phyloP scores from a whole-genome alignment of 2,797 vertebrate genomes.

The Manis pentadactyla region DNA sequence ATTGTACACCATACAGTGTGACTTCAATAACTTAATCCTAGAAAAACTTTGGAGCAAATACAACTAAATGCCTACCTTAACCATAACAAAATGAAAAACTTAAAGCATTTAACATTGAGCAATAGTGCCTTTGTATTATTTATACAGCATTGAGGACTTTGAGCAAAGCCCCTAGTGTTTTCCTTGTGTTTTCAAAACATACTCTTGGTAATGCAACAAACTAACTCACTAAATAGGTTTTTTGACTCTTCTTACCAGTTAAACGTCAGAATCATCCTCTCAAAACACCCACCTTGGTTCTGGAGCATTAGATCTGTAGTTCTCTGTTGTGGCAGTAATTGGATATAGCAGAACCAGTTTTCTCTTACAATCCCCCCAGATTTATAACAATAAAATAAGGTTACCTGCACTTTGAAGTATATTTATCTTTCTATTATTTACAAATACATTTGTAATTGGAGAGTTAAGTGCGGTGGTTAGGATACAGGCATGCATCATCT shows the following conservation, averaged over 20 bases:
- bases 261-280: not conserved
- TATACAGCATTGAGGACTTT: not conserved
- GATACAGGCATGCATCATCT: not conserved
- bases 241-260: not conserved
- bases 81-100: not conserved
- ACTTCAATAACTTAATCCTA: not conserved
- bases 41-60: not conserved
- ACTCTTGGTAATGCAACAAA: slow-evolving; percentile 7
- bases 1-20: not conserved
- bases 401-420: not conserved
- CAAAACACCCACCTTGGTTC: not conserved
- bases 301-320: not conserved
- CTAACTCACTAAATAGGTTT: not conserved
- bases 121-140: not conserved
- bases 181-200: slow-evolving; percentile 28
- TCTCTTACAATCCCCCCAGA: not conserved
- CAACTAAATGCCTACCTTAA: not conserved
- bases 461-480: not conserved
- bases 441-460: not conserved
- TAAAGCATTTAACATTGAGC: not conserved
- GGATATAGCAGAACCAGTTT: not conserved
- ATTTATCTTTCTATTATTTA: not conserved
- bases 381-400: not conserved
- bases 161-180: not conserved
- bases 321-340: not conserved